Evolutionary conservation across 2,113 vertebrate genomes (phyloP).

Genomic region (Genyomyrus donnyi): DNA sequence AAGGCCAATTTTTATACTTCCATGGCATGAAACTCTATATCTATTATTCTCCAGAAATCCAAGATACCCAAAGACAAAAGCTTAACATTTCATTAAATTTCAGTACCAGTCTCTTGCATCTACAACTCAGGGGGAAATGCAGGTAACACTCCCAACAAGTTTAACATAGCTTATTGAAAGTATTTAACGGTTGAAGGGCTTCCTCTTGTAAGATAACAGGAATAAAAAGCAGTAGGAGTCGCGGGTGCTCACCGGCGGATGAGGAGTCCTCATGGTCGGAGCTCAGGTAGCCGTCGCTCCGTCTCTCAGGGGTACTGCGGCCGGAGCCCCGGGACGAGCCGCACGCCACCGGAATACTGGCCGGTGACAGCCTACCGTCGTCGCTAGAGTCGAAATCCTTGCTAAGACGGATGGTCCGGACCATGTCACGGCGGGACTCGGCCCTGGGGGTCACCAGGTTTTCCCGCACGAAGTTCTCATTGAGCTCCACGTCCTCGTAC

Average conservation of each 20-base stretch:
- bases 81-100: neutral
- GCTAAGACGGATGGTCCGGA: conserved; percentile 49
- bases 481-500: conserved; percentile 68
- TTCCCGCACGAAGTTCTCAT: conserved; percentile 63
- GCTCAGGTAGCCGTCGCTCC: conserved; percentile 70
- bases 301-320: conserved; percentile 74
- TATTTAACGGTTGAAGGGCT: neutral
- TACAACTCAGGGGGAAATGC: neutral
- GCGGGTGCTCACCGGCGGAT: conserved; percentile 65
- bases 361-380: conserved; percentile 55
- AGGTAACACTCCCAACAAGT: neutral
- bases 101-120: neutral
- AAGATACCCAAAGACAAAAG: neutral
- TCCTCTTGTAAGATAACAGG: conserved; percentile 15
- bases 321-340: conserved; percentile 46
- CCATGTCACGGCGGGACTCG: conserved; percentile 22
- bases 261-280: conserved; percentile 81
- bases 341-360: conserved; percentile 30
- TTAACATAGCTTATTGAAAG: neutral
- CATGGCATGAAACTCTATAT: neutral
- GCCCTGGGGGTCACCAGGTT: conserved; percentile 56
- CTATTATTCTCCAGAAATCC: neutral
- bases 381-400: conserved; percentile 66
- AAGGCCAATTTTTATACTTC: neutral
- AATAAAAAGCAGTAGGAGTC: neutral